A percentile compares a stretch with the other conserved stretches of the same genome.
phyloP scores from a whole-genome alignment of 2,888 invertebrate genomes.

The Tetanocera ferruginea region DNA sequence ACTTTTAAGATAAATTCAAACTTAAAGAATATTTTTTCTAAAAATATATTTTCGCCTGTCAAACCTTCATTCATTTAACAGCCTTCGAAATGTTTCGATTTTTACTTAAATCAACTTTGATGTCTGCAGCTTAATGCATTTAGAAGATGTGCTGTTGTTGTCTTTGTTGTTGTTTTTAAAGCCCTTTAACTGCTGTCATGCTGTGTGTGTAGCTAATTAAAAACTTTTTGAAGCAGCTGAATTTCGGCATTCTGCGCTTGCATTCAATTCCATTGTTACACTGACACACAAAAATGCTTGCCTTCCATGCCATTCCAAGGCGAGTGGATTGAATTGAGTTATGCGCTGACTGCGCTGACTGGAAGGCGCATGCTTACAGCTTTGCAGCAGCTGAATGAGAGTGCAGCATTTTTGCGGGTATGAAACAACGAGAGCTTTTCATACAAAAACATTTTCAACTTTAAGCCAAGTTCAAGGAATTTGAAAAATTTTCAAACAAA shows the following conservation, averaged over 20 bases:
- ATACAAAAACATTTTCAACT: not conserved
- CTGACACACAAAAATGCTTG: slow-evolving; percentile 60
- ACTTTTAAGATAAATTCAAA: too few species aligned
- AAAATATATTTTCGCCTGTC: too few species aligned
- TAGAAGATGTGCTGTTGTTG: not conserved
- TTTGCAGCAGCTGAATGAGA: not conserved
- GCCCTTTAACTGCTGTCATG: not conserved
- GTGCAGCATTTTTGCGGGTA: not conserved
- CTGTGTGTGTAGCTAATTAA: not conserved
- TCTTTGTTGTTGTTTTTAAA: not conserved
- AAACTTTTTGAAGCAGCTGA: not conserved
- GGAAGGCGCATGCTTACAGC: not conserved
- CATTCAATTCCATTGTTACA: slow-evolving; percentile 64
- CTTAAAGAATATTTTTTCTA: too few species aligned
- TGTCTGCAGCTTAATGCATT: too few species aligned
- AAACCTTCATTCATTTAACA: too few species aligned
- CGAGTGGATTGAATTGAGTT: not conserved
- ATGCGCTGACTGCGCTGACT: too few species aligned
- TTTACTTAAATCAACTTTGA: too few species aligned
- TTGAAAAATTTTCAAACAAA: not conserved
- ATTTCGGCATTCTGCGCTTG: not conserved
- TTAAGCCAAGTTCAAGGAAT: not conserved
- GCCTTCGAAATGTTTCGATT: too few species aligned
- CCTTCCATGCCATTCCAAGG: not conserved
- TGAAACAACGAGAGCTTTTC: not conserved